Evolutionary conservation across 2,888 invertebrate genomes (phyloP), one percentile per base, ranked within the genome.

Genomic region (Drosophila algonquin): DNA sequence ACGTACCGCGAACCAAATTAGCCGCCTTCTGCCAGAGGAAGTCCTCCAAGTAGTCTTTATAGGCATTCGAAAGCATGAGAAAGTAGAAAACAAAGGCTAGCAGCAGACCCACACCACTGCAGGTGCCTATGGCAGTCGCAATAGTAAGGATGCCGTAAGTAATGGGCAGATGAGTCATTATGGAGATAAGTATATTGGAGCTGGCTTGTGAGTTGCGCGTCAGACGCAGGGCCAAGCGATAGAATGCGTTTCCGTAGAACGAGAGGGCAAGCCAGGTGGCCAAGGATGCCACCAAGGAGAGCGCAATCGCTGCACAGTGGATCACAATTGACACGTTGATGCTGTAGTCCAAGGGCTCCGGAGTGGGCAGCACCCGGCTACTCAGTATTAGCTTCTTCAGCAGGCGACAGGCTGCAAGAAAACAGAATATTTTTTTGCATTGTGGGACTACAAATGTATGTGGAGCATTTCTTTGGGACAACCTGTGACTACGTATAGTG

Each of bases 71-170:
- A 14, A 97, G 90, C 94, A 95, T 94, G 70, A 95, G 93, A 48
- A 95, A 95, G 90, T 96, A 96, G 89, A 95, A 95, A 0, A 94
- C 92, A 5, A 94, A 93, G 0, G 95, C 96, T 9, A 94, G 92
- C 8, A 93, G 92, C 57, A 97, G 92, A 0, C 95, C 94, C 7
- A 97, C 93, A 1, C 96, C 96, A 5, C 97, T 97, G 87, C 96
- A 96, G 0, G 96, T 95, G 14, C 94, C 92, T 14, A 94, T 93
- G 18, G 94, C 94, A 6, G 96, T 92, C 45, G 94, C 93, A 24
- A 96, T 91, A 1, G 96, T 92, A 3, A 94, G 90, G 0, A 94
- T 93, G 12, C 95, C 95, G 52, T 95, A 94, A 1, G 95, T 91
- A 73, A 95, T 92, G 0, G 97, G 97, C 44, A 96, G 93, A 80